phyloP scores from a whole-genome alignment of 2,113 vertebrate species.

The Manacus vitellinus region DNA sequence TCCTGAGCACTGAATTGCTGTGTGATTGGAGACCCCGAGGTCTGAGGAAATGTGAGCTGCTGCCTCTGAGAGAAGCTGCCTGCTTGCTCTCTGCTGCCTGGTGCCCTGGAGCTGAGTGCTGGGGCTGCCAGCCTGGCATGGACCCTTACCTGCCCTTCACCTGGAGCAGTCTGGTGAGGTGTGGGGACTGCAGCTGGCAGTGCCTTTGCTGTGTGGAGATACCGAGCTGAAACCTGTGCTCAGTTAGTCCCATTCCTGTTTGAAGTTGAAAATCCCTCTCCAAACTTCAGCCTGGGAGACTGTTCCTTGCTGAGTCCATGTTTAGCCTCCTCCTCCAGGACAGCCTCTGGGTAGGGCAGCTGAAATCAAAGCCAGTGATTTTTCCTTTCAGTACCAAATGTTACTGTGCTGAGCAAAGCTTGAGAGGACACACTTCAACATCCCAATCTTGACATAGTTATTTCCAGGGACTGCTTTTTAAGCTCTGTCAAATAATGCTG shows the following conservation, averaged over 20 bases:
- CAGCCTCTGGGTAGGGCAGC: not conserved
- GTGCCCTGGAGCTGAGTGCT: not conserved
- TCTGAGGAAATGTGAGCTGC: not conserved
- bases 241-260: not conserved
- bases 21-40: not conserved
- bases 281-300: not conserved
- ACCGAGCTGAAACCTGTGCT: not conserved
- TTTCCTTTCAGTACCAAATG: not conserved
- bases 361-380: not conserved
- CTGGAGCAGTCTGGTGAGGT: not conserved
- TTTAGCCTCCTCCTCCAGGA: not conserved
- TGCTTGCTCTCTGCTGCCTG: not conserved
- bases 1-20: not conserved
- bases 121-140: not conserved
- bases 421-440: not conserved
- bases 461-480: not conserved
- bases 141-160: not conserved
- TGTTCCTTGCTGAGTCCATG: not conserved
- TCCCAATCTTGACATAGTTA: not conserved
- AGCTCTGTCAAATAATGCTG: not conserved
- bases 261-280: not conserved
- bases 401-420: not conserved
- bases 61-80: not conserved
- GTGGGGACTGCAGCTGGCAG: not conserved
- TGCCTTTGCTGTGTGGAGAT: not conserved